These are phyloP conservation scores for Andrena dorsata DNA, from an alignment of 2,888 invertebrate genomes.

Conservation along the genomic window DNA sequence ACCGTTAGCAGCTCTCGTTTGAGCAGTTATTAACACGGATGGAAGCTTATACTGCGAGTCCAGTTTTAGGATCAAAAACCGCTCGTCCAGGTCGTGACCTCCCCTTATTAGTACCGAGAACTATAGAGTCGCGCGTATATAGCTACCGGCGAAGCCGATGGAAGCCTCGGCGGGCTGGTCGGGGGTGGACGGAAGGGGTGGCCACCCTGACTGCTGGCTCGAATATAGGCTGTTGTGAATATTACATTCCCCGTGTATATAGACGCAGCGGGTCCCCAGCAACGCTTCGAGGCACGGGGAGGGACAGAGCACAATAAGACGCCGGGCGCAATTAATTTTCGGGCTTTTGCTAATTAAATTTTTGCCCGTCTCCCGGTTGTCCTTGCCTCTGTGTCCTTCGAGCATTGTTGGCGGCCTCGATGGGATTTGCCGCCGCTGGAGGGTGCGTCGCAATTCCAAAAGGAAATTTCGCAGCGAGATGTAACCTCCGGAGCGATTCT, in stretches of 20 bases:
- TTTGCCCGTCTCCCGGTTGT: conserved; percentile 72
- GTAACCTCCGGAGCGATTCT: not conserved
- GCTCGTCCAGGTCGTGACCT: no score
- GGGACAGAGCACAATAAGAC: conserved; percentile 80
- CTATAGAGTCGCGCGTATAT: not conserved
- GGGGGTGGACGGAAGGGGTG: conserved; percentile 59
- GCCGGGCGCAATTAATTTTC: conserved; percentile 83
- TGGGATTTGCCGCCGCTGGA: not conserved
- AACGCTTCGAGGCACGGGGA: conserved; percentile 70
- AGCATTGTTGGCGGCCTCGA: conserved; percentile 39
- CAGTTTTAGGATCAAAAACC: no score
- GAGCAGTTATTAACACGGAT: no score
- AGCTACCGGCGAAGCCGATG: conserved; percentile 35
- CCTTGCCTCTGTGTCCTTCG: conserved; percentile 38
- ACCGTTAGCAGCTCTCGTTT: no score
- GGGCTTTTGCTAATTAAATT: conserved; percentile 84
- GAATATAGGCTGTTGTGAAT: conserved; percentile 83
- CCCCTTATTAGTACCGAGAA: no score
- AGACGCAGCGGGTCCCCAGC: conserved; percentile 71
- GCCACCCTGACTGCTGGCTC: conserved; percentile 71
- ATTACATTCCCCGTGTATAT: conserved; percentile 83
- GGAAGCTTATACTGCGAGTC: no score
- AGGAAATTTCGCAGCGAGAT: not conserved
- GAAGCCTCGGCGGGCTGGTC: conserved; percentile 8
- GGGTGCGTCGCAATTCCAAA: not conserved